These are phyloP conservation scores for Thymallus thymallus DNA, from an alignment of 2,113 vertebrate genomes.

Conservation along the genomic window DNA sequence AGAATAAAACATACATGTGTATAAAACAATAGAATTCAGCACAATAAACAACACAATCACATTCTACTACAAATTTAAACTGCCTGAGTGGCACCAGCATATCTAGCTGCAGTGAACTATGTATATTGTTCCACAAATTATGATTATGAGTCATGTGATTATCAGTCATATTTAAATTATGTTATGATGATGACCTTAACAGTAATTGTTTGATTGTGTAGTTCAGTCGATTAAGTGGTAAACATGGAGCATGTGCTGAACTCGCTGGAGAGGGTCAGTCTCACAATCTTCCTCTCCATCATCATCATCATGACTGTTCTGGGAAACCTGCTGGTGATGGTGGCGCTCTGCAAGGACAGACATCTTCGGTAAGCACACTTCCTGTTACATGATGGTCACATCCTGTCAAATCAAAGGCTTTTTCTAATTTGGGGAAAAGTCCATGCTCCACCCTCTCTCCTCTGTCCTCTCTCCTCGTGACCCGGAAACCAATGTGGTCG, in stretches of 20 bases:
- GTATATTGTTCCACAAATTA: too few relatives aligned
- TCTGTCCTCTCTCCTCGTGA: too few relatives aligned
- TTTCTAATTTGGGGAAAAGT: not conserved
- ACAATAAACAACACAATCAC: too few relatives aligned
- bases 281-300: slow-evolving; percentile 70
- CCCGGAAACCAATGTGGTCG: too few relatives aligned
- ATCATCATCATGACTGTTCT: slow-evolving; percentile 78
- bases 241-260: slow-evolving; percentile 55
- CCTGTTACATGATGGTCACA: not conserved
- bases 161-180: too few relatives aligned
- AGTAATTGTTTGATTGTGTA: slow-evolving; percentile 27
- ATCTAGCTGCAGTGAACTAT: too few relatives aligned
- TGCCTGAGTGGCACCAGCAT: too few relatives aligned
- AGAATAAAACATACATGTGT: too few relatives aligned
- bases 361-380: slow-evolving; percentile 70
- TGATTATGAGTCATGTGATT: too few relatives aligned
- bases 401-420: not conserved
- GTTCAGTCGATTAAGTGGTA: slow-evolving; percentile 65
- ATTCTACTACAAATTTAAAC: too few relatives aligned
- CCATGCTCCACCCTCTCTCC: too few relatives aligned
- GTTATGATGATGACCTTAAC: not conserved
- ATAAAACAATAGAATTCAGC: too few relatives aligned
- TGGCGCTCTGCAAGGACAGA: slow-evolving; percentile 79
- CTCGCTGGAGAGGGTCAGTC: slow-evolving; percentile 61
- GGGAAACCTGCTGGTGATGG: slow-evolving; percentile 80